phyloP scores from a whole-genome alignment of 2,113 vertebrate species.

The Aix galericulata region DNA sequence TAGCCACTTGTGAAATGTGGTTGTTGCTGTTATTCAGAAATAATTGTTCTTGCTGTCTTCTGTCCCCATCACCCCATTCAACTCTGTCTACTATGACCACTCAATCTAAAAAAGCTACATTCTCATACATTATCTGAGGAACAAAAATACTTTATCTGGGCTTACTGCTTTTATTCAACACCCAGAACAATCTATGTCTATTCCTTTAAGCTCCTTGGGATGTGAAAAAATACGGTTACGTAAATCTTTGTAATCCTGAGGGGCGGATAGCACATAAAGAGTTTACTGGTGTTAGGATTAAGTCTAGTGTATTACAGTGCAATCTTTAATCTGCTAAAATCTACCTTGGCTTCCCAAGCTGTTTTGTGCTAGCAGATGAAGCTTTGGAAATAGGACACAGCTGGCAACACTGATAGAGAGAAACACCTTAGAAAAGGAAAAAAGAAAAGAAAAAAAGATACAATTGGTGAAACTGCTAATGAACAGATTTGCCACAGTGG shows the following conservation, averaged over 20 bases:
- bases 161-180: constrained; percentile 66
- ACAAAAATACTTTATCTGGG: constrained; percentile 27
- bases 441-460: not conserved
- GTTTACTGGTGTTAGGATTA: constrained; percentile 64
- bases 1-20: not conserved
- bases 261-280: constrained; percentile 33
- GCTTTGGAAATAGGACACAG: constrained; percentile 68
- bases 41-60: not conserved
- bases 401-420: constrained; percentile 33
- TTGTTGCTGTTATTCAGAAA: not conserved
- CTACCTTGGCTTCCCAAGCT: constrained; percentile 54
- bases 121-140: constrained; percentile 24
- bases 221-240: constrained; percentile 70
- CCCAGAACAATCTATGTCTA: constrained; percentile 58
- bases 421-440: not conserved
- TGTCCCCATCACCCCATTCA: not conserved
- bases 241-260: constrained; percentile 63
- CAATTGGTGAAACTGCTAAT: not conserved
- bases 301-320: constrained; percentile 32
- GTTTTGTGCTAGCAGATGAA: constrained; percentile 15
- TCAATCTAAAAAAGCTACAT: not conserved
- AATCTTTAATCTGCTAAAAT: constrained; percentile 69
- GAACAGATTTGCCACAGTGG: constrained; percentile 2
- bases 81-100: not conserved
- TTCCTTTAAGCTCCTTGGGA: constrained; percentile 68